These are phyloP conservation scores for Adelognathus sp. DNA, from an alignment of 2,888 invertebrate genomes.

Conservation along the genomic window DNA sequence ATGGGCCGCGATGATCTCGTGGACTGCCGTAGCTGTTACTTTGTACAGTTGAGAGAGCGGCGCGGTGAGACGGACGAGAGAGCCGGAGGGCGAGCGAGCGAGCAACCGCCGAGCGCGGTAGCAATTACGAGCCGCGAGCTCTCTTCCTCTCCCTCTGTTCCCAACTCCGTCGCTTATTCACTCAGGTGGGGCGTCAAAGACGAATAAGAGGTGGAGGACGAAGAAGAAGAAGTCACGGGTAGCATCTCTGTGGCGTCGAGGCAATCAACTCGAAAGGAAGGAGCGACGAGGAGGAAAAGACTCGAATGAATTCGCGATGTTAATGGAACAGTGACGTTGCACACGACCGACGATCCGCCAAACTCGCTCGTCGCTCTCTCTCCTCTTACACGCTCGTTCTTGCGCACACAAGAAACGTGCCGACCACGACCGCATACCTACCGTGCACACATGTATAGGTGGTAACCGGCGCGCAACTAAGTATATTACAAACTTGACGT, in stretches of 20 bases:
- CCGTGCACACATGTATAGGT: not conserved
- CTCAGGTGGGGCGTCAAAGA: constrained; percentile 11
- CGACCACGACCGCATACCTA: not conserved
- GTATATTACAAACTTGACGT: not conserved
- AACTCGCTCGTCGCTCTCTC: constrained; percentile 1
- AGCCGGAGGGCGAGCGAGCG: not conserved
- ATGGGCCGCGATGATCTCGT: constrained; percentile 36
- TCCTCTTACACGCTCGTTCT: not conserved
- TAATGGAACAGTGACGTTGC: constrained; percentile 25
- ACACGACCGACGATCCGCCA: not conserved
- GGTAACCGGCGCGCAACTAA: not conserved
- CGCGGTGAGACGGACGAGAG: constrained; percentile 13
- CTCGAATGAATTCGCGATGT: constrained; percentile 28
- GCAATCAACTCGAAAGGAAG: not conserved
- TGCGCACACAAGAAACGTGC: not conserved
- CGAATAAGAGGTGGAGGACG: not conserved
- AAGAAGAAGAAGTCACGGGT: not conserved
- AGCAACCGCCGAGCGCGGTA: constrained; percentile 9
- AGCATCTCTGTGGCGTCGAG: constrained; percentile 1
- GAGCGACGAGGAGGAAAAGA: not conserved
- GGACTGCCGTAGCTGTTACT: constrained; percentile 39
- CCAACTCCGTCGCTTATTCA: not conserved
- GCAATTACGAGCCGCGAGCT: constrained; percentile 23
- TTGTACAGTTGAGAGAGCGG: constrained; percentile 24
- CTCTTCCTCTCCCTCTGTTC: not conserved